phyloP scores from a whole-genome alignment of 2,888 invertebrate genomes.

The Ornithoptera alexandrae region DNA sequence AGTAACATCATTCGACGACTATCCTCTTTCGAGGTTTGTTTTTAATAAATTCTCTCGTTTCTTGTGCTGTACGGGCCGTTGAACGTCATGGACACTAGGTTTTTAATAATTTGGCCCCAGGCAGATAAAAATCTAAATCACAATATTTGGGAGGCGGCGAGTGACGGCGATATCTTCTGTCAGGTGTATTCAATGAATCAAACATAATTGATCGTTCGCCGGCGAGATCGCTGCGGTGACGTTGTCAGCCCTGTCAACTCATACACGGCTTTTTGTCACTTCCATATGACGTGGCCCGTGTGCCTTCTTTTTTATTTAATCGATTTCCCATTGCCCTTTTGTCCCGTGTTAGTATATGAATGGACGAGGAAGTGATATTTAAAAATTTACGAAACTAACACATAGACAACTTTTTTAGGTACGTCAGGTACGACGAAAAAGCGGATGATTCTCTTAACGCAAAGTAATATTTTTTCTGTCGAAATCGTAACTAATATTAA shows the following conservation, averaged over 20 bases:
- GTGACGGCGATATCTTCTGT: slow-evolving; percentile 49
- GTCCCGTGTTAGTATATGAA: slow-evolving; percentile 31
- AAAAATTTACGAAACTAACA: neutral
- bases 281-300: slow-evolving; percentile 39
- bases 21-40: neutral
- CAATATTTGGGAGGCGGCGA: slow-evolving; percentile 69
- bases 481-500: no score
- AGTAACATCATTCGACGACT: no score
- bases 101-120: slow-evolving; percentile 42
- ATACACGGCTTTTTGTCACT: slow-evolving; percentile 67
- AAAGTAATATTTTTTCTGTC: no score
- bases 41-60: neutral
- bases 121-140: slow-evolving; percentile 71
- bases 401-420: neutral
- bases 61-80: neutral
- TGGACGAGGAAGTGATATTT: slow-evolving; percentile 31
- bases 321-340: slow-evolving; percentile 32
- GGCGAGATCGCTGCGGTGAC: slow-evolving; percentile 43
- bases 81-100: slow-evolving; percentile 14
- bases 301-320: slow-evolving; percentile 33
- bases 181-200: slow-evolving; percentile 67
- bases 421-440: neutral
- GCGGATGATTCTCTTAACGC: no score
- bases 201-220: slow-evolving; percentile 71
- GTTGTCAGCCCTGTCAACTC: slow-evolving; percentile 52